Base-by-base conservation (phyloP, 2,888 invertebrate species). In the Drosophila robusta region DNA sequence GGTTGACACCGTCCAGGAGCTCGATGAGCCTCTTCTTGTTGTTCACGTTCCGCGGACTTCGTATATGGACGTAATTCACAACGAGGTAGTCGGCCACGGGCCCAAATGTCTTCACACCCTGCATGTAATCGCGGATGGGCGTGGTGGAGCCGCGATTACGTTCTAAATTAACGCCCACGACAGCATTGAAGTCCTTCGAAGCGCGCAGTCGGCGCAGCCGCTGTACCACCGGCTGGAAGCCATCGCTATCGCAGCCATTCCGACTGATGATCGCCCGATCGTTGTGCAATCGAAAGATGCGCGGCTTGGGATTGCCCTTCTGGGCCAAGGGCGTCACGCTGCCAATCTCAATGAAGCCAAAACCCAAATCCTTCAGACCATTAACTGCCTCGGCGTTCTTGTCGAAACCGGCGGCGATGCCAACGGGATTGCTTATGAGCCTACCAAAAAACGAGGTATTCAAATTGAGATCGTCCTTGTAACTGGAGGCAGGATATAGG, bases 331-430 rank as follows among this genome's bases (percentile, higher is more conserved):
- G 99, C 2, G 99, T 99, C 0, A 99, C 95, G 5, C 98, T 98
- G 67, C 99, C 99, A 81, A 99, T 95, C 94, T 99, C 99, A 18
- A 99, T 95, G 92, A 98, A 97, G 6, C 99, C 97, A 93, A 99
- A 98, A 0, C 99, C 99, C 58, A 98, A 93, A 86, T 95, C 95
- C 68, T 95, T 93, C 42, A 99, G 92, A 0, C 97, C 97, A 82
- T 95, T 92, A 1, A 98, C 93, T 16, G 97, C 98, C 93, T 99
- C 98, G 8, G 96, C 99, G 92, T 99, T 95, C 92, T 99, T 99
- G 92, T 99, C 99, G 93, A 99, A 99, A 7, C 99, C 99, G 62
- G 99, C 99, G 26, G 99, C 99, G 89, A 99, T 95, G n/a, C 99
- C 99, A 81, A 99, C 92, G 0, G 99, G 99, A 93, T 98, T 99